Conservation (phyloP, 2,888 invertebrate species). For the Meloe dianella region DNA sequence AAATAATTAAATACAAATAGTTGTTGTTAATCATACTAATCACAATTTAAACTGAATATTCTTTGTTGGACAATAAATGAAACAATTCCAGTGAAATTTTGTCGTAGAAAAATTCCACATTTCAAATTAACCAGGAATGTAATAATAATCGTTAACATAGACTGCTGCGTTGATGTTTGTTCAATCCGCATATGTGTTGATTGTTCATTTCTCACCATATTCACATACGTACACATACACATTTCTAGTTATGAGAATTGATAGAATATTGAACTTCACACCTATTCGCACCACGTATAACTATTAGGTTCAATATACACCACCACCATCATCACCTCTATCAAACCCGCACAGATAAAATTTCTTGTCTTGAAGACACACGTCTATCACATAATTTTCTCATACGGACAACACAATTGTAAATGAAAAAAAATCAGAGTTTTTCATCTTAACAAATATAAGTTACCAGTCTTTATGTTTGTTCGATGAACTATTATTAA, state of each 20-base stretch:
- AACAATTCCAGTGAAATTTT: neutral
- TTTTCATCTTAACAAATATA: too few relatives aligned
- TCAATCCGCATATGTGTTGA: neutral
- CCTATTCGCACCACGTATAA: neutral
- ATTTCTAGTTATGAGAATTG: neutral
- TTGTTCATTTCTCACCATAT: neutral
- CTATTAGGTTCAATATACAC: neutral
- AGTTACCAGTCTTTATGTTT: neutral
- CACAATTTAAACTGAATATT: too few relatives aligned
- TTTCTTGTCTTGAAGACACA: neutral
- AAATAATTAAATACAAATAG: neutral
- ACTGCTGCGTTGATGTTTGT: neutral
- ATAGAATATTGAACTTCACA: neutral
- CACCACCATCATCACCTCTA: neutral
- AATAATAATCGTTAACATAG: neutral
- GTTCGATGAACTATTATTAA: constrained; percentile 1
- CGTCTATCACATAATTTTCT: neutral
- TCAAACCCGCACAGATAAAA: neutral
- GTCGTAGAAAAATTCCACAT: neutral
- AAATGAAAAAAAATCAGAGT: too few relatives aligned
- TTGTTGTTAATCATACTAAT: neutral
- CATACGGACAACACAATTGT: neutral
- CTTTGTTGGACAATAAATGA: too few relatives aligned
- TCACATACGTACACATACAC: neutral
- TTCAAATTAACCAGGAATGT: neutral